phyloP scores from a whole-genome alignment of 1,140 invertebrate genomes.

The Drosophila cardini region DNA sequence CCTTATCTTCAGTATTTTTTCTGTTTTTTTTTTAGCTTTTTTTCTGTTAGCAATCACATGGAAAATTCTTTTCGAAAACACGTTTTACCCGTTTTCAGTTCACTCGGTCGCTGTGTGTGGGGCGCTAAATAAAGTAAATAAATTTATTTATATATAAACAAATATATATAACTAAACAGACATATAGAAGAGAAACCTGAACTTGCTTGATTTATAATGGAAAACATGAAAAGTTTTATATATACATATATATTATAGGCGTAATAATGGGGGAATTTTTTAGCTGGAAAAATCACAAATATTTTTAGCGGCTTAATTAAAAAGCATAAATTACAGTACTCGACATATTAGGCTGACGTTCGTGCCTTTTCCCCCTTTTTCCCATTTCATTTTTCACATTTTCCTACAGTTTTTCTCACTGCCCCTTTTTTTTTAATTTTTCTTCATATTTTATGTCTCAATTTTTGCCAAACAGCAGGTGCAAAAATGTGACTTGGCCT shows the following conservation, averaged over 20 bases:
- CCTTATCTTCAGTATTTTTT: conserved; percentile 50
- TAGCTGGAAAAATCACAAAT: conserved; percentile 50
- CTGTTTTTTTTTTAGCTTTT: conserved; percentile 3
- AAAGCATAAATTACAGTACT: conserved; percentile 69
- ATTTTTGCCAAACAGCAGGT: conserved; percentile 72
- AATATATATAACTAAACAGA: background rate
- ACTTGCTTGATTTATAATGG: conserved; percentile 45
- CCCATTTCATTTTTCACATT: conserved; percentile 29
- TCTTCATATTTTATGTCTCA: conserved; percentile 69
- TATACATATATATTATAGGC: too few relatives aligned
- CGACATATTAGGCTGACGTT: conserved; percentile 74
- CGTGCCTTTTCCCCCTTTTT: conserved; percentile 34
- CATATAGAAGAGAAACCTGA: conserved; percentile 46
- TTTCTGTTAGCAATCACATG: conserved; percentile 52
- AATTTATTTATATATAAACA: conserved; percentile 1
- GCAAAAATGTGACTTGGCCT: conserved; percentile 60
- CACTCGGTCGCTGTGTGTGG: conserved; percentile 1
- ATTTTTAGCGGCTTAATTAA: conserved; percentile 69
- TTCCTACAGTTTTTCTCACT: conserved; percentile 44
- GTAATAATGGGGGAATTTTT: conserved; percentile 32
- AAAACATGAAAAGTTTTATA: conserved; percentile 40
- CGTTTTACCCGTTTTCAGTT: conserved; percentile 73
- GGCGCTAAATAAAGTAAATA: conserved; percentile 16
- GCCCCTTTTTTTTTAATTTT: background rate
- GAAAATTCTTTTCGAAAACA: conserved; percentile 77